Evolutionary conservation across 1,140 invertebrate genomes (phyloP).

Genomic region (Pseudachorutes palmiensis): DNA sequence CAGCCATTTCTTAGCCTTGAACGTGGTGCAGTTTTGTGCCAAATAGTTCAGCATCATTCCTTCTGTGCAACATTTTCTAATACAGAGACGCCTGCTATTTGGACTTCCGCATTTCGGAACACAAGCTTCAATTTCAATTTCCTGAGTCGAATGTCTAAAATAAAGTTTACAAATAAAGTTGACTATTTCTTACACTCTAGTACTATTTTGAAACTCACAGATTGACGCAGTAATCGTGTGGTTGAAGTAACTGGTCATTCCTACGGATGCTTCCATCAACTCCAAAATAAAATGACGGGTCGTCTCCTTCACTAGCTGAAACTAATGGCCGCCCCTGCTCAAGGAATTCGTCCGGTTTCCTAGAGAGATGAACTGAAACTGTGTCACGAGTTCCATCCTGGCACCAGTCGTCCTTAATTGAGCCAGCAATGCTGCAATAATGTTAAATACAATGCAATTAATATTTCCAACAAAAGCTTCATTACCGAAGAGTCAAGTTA

Average conservation of each 20-base stretch:
- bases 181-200: neutral
- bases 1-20: neutral
- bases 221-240: neutral
- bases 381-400: no score
- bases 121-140: neutral
- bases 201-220: neutral
- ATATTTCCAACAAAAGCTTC: no score
- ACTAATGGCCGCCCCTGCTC: no score
- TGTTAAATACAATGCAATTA: no score
- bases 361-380: no score
- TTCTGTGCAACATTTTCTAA: neutral
- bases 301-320: neutral
- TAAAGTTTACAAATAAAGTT: neutral
- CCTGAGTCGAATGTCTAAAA: neutral
- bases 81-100: neutral
- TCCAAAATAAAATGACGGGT: neutral
- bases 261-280: neutral
- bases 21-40: neutral
- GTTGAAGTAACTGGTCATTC: neutral
- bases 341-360: no score
- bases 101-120: neutral
- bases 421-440: no score
- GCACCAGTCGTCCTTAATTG: no score
- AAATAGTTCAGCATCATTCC: neutral
- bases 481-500: no score